Evolutionary conservation across 2,888 invertebrate species (phyloP).

Genomic region (Ophion ellenae): DNA sequence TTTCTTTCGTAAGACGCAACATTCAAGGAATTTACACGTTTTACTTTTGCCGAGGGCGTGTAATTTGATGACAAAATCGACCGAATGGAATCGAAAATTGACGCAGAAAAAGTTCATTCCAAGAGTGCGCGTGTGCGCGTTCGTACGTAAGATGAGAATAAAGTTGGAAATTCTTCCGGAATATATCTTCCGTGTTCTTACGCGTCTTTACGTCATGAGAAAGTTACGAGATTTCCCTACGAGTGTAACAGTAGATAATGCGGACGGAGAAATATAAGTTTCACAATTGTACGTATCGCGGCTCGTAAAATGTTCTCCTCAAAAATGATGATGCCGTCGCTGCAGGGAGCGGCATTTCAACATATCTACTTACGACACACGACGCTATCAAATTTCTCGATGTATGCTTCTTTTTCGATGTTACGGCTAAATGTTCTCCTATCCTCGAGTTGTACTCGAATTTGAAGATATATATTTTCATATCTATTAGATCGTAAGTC

Average conservation of each 20-base stretch:
- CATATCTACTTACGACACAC: background rate
- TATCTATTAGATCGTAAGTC: constrained; percentile 9
- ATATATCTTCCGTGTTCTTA: background rate
- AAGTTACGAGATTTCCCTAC: background rate
- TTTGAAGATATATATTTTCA: constrained; percentile 18
- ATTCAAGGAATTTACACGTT: no score
- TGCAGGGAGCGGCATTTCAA: background rate
- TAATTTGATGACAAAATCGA: no score
- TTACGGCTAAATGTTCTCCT: background rate
- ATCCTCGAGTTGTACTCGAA: background rate
- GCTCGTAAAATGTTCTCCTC: background rate
- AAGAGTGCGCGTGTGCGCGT: no score
- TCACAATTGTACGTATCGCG: background rate
- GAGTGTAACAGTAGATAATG: background rate
- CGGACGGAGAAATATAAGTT: background rate
- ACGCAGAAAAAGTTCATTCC: no score
- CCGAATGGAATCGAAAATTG: no score
- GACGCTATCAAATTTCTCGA: background rate
- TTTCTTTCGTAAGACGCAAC: no score
- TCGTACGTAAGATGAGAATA: background rate
- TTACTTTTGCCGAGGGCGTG: no score
- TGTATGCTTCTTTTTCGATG: background rate
- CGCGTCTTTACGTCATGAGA: background rate
- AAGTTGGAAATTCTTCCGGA: background rate
- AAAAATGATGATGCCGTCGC: background rate